These are phyloP conservation scores for Zele albiditarsus DNA, from an alignment of 2,888 invertebrate species.

Conservation along the genomic window DNA sequence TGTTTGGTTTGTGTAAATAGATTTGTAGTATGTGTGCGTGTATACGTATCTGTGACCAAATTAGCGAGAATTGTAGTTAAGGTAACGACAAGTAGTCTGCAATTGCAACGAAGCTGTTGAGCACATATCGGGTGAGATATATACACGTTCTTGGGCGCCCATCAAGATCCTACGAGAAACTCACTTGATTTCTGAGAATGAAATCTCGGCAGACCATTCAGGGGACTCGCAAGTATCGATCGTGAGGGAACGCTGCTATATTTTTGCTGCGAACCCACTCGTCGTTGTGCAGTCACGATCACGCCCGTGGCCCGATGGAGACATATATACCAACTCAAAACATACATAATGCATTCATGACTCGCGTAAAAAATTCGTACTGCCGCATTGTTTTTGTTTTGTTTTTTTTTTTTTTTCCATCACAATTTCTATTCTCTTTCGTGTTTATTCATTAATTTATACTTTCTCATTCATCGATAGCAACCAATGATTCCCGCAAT, in stretches of 20 bases:
- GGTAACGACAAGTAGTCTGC: constrained; percentile 17
- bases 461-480: constrained; percentile 35
- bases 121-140: constrained; percentile 22
- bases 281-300: constrained; percentile 54
- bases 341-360: constrained; percentile 71
- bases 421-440: constrained; percentile 40
- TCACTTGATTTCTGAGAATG: constrained; percentile 68
- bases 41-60: not conserved
- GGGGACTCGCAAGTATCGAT: constrained; percentile 56
- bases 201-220: constrained; percentile 66
- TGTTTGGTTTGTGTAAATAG: not conserved
- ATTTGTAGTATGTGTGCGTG: not conserved
- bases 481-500: no score
- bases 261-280: constrained; percentile 38
- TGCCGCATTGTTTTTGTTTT: constrained; percentile 47
- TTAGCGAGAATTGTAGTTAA: constrained; percentile 33
- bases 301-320: constrained; percentile 65
- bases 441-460: constrained; percentile 30
- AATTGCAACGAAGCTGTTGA: constrained; percentile 8
- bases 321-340: constrained; percentile 66
- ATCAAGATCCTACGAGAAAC: constrained; percentile 59
- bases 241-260: constrained; percentile 38
- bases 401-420: no score
- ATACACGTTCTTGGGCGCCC: constrained; percentile 28
- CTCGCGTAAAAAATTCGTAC: constrained; percentile 48